These are phyloP conservation scores for Scotopteryx bipunctaria DNA, from an alignment of 2,888 invertebrate species.

Conservation along the genomic window DNA sequence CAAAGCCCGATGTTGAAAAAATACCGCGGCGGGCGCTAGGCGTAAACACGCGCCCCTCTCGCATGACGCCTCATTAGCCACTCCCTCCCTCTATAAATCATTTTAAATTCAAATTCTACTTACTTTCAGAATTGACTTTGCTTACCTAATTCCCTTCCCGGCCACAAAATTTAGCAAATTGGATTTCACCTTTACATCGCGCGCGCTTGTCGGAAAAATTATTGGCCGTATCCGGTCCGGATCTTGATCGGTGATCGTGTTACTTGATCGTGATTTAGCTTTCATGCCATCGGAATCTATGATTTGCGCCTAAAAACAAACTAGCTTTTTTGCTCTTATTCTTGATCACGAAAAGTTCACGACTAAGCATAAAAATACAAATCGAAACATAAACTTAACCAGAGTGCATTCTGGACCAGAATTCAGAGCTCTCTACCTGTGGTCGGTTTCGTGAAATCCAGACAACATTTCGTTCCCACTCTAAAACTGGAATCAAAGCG, in stretches of 20 bases:
- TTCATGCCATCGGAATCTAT: conserved; percentile 34
- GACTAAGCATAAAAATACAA: too few relatives aligned
- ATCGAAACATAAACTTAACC: too few relatives aligned
- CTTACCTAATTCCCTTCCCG: conserved; percentile 75
- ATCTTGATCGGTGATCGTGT: conserved; percentile 55
- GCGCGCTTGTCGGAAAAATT: conserved; percentile 58
- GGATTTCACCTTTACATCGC: conserved; percentile 70
- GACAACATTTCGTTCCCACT: conserved; percentile 27
- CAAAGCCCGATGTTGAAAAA: conserved; percentile 66
- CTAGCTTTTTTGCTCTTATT: too few relatives aligned
- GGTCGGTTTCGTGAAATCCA: conserved; percentile 17
- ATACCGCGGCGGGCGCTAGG: conserved; percentile 52
- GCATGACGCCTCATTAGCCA: conserved; percentile 82
- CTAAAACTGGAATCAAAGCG: conserved; percentile 34
- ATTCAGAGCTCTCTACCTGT: background rate
- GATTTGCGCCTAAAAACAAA: background rate
- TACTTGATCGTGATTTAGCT: conserved; percentile 49
- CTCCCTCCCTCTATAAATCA: conserved; percentile 82
- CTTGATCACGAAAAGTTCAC: too few relatives aligned
- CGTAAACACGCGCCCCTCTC: conserved; percentile 79
- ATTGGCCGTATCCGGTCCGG: conserved; percentile 64
- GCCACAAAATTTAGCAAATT: conserved; percentile 78
- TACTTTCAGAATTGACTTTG: conserved; percentile 80
- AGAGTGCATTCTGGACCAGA: too few relatives aligned
- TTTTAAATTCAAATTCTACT: conserved; percentile 83